Conservation (phyloP, 1,140 invertebrate species). For the Leptinotarsa undecemlineata region DNA sequence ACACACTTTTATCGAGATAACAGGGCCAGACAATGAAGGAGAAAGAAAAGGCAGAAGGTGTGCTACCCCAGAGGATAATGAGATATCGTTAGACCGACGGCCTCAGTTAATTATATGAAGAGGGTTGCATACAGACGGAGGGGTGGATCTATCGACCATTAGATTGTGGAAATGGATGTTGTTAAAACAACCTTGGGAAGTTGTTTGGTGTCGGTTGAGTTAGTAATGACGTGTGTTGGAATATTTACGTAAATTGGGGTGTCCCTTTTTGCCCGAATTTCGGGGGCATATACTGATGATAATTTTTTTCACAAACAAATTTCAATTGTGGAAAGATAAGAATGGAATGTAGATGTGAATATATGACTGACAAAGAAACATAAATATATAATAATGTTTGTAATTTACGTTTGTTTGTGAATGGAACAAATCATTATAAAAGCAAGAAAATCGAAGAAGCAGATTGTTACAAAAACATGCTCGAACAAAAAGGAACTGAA, state of each 20-base stretch:
- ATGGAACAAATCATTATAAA: no score
- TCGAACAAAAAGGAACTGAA: no score
- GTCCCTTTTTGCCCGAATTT: not conserved
- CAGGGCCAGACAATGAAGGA: conserved; percentile 31
- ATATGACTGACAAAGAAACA: no score
- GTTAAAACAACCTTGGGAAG: conserved; percentile 16
- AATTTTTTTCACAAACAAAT: no score
- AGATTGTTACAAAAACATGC: no score
- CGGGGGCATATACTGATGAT: no score
- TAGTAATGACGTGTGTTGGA: conserved; percentile 8
- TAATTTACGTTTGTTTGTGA: no score
- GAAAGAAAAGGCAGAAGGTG: conserved; percentile 28
- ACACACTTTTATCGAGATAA: conserved; percentile 36
- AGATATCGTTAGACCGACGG: conserved; percentile 32
- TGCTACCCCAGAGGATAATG: conserved; percentile 37
- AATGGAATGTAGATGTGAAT: no score
- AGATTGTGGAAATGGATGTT: conserved; percentile 12
- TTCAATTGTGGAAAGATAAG: no score
- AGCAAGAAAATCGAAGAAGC: no score
- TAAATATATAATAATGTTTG: no score
- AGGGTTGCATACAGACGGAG: conserved; percentile 34
- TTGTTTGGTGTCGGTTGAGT: conserved; percentile 12
- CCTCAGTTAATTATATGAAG: conserved; percentile 41
- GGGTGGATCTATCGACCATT: conserved; percentile 28
- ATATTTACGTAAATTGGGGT: not conserved